Evolutionary conservation across 2,888 invertebrate genomes (phyloP).

Genomic region (Nebria salina): DNA sequence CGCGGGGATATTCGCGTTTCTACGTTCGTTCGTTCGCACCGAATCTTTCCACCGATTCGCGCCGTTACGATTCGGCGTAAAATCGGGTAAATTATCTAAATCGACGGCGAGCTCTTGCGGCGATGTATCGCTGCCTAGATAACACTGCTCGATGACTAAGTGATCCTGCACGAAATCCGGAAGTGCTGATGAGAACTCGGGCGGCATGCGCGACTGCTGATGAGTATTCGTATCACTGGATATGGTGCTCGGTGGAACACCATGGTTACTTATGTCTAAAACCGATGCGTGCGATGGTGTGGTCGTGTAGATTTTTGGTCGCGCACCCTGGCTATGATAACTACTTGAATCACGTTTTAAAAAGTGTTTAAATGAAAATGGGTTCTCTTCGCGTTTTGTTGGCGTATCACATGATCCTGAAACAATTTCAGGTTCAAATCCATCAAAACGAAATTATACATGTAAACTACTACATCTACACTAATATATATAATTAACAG

Average conservation of each 20-base stretch:
- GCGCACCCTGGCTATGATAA: conserved; percentile 77
- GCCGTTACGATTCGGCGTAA: conserved; percentile 65
- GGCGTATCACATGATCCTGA: conserved; percentile 49
- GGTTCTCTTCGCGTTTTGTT: conserved; percentile 72
- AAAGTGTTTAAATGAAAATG: conserved; percentile 88
- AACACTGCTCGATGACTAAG: conserved; percentile 81
- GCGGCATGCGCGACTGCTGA: conserved; percentile 45
- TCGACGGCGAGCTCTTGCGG: conserved; percentile 66
- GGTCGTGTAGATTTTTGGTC: conserved; percentile 75
- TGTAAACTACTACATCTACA: too few species aligned
- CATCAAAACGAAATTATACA: too few species aligned
- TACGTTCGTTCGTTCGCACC: conserved; percentile 50
- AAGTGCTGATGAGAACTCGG: conserved; percentile 72
- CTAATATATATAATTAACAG: too few species aligned
- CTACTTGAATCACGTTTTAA: conserved; percentile 74
- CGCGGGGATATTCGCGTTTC: conserved; percentile 49
- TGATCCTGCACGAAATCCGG: conserved; percentile 93
- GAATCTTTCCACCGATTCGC: conserved; percentile 51
- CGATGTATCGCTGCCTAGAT: conserved; percentile 67
- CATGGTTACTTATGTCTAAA: conserved; percentile 59
- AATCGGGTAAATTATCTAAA: conserved; percentile 75
- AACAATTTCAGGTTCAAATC: neutral
- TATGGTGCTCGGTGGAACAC: neutral
- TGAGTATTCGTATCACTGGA: conserved; percentile 21
- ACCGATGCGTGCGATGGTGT: conserved; percentile 59